Evolutionary conservation across 2,888 invertebrate species (phyloP), one percentile per base, ranked within the genome.

Genomic region (Aporophyla nigra): DNA sequence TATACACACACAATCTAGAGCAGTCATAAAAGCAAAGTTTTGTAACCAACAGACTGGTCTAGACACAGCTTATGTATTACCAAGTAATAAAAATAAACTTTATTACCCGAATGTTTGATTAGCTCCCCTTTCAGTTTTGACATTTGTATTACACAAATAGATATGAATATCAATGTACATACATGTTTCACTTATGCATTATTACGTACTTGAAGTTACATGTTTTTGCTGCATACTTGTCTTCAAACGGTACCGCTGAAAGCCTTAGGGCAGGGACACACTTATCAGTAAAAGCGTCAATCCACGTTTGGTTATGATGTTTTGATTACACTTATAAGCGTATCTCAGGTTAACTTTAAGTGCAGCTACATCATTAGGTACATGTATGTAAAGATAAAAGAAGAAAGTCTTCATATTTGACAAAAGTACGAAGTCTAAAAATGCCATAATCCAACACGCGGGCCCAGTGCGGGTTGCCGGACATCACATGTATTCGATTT

Each of bases 41-140:
- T 40, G 78, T 73, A 86, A 87, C 54, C 21, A 61, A 56, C 46
- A 67, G 7, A 24, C 62, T 53, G 33, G 74, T 76, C 75, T 78
- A 83, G 69, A 78, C 53, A 33, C 59, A n/a, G 54, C 33, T 65
- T 62, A 72, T 33, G 66, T 73, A 74, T 71, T 70, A 21, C 76
- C 62, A 67, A 54, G 69, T 59, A 62, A 82, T 80, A 88, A 80
- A 82, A 86, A 76, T 70, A 70, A 67, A 78, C 58, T 76, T 75
- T 82, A 81, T 82, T 77, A 72, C 73, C 49, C 49, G 59, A 85
- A 82, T 86, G 66, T 88, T 88, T 82, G 80, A 84, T 84, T 86
- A 86, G 85, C 70, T 83, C 78, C 77, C 82, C 87, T 86, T 86
- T 82, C 85, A 74, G 70, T 80, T 82, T 61, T 67, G 66, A 69